Evolutionary conservation across 53 echinoderm and acorn worm genomes (phyloP), one percentile per base, ranked within the genome.

Genomic region (Mesocentrotus franciscanus): DNA sequence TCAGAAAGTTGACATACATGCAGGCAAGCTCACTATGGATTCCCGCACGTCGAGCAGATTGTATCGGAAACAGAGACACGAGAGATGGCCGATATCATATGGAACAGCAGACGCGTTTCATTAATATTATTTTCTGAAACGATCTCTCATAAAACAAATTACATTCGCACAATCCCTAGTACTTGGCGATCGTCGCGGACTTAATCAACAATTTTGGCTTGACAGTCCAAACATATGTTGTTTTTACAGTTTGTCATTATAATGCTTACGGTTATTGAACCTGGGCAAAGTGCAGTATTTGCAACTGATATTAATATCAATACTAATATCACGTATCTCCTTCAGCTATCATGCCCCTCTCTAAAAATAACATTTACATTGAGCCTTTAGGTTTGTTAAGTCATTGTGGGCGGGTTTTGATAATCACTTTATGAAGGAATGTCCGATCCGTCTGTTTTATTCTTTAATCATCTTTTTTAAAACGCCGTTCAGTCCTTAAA

Each of bases 181-280:
- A 15, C 42, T 36, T 39, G 74, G 30, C 29, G 36, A 78, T 34
- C 15, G 78, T 35, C 34, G 10, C 33, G 30, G 36, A 14, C 36
- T 79, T 79, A 17, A 79, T 79, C 81, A 39, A 79, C 39, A 39
- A 20, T 39, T 6, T 79, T 17, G 17, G 20, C 39, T 9, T 36
- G 87, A 58, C 58, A 87, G 57, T 87, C 87, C 13, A 87, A 87
- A 87, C 87, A 87, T 18, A 35, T 87, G 87, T 87, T 87, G 87
- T 87, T 87, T 58, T n/a, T 11, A 10, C 27, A 87, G 59, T 87
- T 33, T 87, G 57, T 58, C 10, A 12, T 18, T 27, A 87, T 29
- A 11, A 58, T 29, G 27, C 87, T 27, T 10, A 14, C 26, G 87
- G 87, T 58, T 56, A 58, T 29, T 87, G 58, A 87, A 87, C 87